These are phyloP conservation scores for Penelope pileata DNA, from an alignment of 2,113 vertebrate genomes.

Conservation along the genomic window DNA sequence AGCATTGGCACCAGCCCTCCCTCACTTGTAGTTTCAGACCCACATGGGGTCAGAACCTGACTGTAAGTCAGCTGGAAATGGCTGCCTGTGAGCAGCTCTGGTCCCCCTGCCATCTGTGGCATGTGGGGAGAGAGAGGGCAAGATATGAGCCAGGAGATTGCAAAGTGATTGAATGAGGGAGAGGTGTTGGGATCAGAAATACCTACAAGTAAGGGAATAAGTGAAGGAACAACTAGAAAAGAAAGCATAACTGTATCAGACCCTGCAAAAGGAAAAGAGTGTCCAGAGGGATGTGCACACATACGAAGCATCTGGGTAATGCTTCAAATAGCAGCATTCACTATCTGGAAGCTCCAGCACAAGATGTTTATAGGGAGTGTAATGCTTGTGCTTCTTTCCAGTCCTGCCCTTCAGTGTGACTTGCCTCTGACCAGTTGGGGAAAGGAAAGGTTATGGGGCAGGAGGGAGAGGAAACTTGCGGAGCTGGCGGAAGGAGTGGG, in stretches of 20 bases:
- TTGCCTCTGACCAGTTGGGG: slow-evolving; percentile 13
- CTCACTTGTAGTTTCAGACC: not conserved
- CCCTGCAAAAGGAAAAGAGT: not conserved
- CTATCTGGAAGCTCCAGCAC: not conserved
- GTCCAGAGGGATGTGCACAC: not conserved
- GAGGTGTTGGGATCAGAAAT: not conserved
- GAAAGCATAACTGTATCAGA: not conserved
- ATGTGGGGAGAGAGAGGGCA: accelerated
- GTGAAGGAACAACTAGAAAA: not conserved
- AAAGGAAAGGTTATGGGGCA: slow-evolving; percentile 35
- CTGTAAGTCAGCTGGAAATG: not conserved
- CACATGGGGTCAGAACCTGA: not conserved
- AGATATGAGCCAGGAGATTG: accelerated
- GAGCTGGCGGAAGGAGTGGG: slow-evolving; percentile 18
- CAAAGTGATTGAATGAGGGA: not conserved
- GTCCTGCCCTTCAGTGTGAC: not conserved
- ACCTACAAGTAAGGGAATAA: not conserved
- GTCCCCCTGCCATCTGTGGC: not conserved
- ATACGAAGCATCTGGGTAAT: not conserved
- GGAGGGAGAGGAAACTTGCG: slow-evolving; percentile 20
- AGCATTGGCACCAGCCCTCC: not conserved
- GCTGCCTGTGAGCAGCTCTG: not conserved
- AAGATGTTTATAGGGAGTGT: not conserved
- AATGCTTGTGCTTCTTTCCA: slow-evolving; percentile 3
- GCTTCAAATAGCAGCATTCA: not conserved